These are phyloP conservation scores for Tragopan temminckii DNA, from an alignment of 2,797 vertebrate species.

Conservation along the genomic window DNA sequence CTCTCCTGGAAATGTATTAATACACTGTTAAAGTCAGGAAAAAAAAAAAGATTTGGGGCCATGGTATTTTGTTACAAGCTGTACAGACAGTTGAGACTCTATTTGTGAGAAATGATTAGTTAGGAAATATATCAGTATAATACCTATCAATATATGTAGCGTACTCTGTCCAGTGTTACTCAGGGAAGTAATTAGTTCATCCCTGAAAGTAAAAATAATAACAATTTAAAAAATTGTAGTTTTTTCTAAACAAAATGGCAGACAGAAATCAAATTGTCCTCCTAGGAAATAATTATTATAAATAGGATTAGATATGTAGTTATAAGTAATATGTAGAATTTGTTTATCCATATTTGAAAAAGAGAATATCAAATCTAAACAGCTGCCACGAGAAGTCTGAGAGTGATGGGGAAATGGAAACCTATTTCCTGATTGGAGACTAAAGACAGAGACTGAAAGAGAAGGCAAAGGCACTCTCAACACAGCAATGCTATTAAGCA, in stretches of 20 bases:
- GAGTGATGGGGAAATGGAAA: not conserved
- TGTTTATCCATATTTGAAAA: not conserved
- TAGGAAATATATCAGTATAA: not conserved
- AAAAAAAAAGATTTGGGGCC: not conserved
- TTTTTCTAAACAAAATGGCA: not conserved
- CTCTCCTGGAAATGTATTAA: slow-evolving; percentile 5
- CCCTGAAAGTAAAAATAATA: not conserved
- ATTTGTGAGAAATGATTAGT: not conserved
- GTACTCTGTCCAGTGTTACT: not conserved
- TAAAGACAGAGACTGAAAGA: not conserved
- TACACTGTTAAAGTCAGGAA: not conserved
- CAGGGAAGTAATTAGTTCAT: not conserved
- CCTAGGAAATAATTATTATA: not conserved
- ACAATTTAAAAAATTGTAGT: not conserved
- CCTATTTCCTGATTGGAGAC: not conserved
- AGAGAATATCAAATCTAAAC: not conserved
- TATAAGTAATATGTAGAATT: not conserved
- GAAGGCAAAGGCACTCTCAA: not conserved
- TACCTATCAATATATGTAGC: not conserved
- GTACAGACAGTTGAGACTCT: not conserved
- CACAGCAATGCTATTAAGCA: not conserved
- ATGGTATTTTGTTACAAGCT: not conserved
- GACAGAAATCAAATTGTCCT: not conserved
- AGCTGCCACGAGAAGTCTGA: not conserved
- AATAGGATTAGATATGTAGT: not conserved